Percentiles rank a stretch among this genome's conserved stretches.
These are phyloP conservation scores for Sialis fuliginosa DNA, from an alignment of 2,888 invertebrate species.

Conservation along the genomic window DNA sequence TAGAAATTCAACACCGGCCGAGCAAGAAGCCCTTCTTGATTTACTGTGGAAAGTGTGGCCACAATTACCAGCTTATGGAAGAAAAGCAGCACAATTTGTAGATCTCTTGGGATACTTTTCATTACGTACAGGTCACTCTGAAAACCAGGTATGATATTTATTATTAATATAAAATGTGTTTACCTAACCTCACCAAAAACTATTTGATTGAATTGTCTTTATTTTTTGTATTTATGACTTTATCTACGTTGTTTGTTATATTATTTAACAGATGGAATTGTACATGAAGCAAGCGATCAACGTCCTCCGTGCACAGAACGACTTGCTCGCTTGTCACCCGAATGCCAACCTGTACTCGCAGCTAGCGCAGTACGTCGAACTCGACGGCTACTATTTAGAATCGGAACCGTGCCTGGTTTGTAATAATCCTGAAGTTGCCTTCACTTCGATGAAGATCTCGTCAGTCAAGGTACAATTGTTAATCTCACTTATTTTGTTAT, in stretches of 20 bases:
- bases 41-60: conserved; percentile 88
- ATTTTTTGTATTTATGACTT: too few species aligned
- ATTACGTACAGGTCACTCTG: conserved; percentile 58
- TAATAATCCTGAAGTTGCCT: conserved; percentile 91
- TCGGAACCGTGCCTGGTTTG: conserved; percentile 95
- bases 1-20: conserved; percentile 56
- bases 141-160: conserved; percentile 31
- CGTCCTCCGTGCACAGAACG: conserved; percentile 76
- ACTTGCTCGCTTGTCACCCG: conserved; percentile 75
- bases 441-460: conserved; percentile 78
- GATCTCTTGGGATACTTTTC: conserved; percentile 92
- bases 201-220: too few species aligned
- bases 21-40: conserved; percentile 65
- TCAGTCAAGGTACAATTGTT: conserved; percentile 55
- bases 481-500: not conserved
- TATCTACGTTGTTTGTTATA: conserved; percentile 1
- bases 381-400: conserved; percentile 92
- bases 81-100: conserved; percentile 91
- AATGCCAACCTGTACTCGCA: conserved; percentile 87
- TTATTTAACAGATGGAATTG: conserved; percentile 35
- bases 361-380: conserved; percentile 82
- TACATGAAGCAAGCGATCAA: conserved; percentile 77
- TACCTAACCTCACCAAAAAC: too few species aligned
- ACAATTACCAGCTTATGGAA: conserved; percentile 72
- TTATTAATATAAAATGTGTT: conserved; percentile 1